Conservation (phyloP, 2,113 vertebrate species). For the Coptodon rendalli region DNA sequence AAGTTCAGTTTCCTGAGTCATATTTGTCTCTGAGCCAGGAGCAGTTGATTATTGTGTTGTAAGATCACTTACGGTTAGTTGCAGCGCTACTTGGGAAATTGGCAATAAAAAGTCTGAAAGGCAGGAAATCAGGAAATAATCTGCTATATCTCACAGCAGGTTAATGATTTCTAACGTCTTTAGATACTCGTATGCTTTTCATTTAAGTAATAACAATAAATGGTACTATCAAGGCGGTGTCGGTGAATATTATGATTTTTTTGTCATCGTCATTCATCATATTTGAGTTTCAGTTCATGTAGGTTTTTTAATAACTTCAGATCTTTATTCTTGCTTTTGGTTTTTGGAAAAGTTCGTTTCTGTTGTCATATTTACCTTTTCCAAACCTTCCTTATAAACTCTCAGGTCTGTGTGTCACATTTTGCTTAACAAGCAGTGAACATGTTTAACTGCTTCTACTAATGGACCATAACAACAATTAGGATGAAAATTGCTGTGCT, state of each 20-base stretch:
- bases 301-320: background rate
- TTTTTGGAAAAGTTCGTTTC: background rate
- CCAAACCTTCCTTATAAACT: background rate
- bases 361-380: background rate
- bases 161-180: background rate
- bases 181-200: background rate
- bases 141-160: background rate
- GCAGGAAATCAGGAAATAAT: background rate
- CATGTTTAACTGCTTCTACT: background rate
- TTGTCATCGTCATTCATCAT: background rate
- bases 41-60: background rate
- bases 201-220: accelerated
- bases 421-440: background rate
- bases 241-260: background rate
- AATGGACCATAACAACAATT: background rate
- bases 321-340: background rate
- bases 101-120: background rate
- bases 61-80: background rate
- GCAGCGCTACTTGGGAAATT: background rate
- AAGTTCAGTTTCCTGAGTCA: background rate
- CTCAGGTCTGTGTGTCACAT: background rate
- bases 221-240: background rate
- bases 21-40: background rate
- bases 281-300: background rate
- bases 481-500: background rate